Percentiles rank a stretch among this genome's conserved stretches.
Conservation (phyloP, 2,888 invertebrate genomes). For the Trachelus troglodyta region DNA sequence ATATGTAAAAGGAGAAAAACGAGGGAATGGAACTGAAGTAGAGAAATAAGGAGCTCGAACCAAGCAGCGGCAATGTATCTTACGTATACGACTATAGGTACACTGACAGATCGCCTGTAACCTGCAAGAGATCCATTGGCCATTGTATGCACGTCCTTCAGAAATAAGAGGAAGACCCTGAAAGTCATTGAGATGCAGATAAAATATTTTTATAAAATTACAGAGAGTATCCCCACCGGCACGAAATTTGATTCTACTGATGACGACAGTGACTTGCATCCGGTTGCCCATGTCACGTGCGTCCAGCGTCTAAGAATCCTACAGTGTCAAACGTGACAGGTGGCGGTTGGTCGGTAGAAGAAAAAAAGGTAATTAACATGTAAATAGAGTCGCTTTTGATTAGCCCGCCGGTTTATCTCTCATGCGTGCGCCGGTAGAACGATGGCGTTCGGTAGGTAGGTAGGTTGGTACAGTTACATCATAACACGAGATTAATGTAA, state of each 20-base stretch:
- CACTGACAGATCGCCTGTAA: background rate
- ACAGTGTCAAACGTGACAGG: background rate
- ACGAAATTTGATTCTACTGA: background rate
- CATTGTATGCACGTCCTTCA: background rate
- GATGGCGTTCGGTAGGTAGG: background rate
- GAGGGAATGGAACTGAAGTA: background rate
- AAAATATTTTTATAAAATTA: background rate
- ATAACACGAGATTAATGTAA: conserved; percentile 46
- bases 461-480: conserved; percentile 36
- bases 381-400: background rate
- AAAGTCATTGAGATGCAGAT: background rate
- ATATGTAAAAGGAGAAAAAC: background rate
- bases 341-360: background rate
- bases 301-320: background rate
- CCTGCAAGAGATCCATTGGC: background rate
- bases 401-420: background rate
- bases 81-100: background rate
- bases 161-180: background rate
- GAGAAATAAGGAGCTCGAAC: background rate
- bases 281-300: background rate
- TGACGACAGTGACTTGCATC: background rate
- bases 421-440: background rate
- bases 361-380: background rate
- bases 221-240: background rate
- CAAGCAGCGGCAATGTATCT: background rate